These are phyloP conservation scores for Heteromyza rotundicornis DNA, from an alignment of 2,888 invertebrate genomes.

Conservation along the genomic window DNA sequence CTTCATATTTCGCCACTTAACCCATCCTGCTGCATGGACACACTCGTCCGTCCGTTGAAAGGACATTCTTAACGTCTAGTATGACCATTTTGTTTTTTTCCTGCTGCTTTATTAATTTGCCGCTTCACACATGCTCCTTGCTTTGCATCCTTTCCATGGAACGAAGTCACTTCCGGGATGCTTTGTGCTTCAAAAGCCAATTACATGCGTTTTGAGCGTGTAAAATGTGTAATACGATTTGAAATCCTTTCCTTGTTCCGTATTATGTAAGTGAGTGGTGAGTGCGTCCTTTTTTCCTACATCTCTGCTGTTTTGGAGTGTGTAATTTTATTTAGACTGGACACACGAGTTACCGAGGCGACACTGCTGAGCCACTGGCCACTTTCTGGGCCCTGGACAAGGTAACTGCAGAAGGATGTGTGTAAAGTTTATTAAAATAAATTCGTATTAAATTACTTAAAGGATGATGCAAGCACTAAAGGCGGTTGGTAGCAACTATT, in stretches of 20 bases:
- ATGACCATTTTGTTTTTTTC: background rate
- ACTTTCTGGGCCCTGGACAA: no score
- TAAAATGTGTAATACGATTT: constrained; percentile 59
- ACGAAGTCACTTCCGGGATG: no score
- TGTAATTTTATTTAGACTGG: background rate
- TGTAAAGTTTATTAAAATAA: background rate
- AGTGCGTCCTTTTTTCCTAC: background rate
- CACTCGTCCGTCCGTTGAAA: no score
- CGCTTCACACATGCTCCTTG: constrained; percentile 1
- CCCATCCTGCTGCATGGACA: no score
- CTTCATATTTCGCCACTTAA: no score
- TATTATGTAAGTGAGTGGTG: no score
- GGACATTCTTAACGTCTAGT: background rate
- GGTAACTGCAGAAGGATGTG: no score
- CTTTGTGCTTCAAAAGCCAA: constrained; percentile 58
- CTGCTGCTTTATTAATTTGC: background rate
- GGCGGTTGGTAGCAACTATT: background rate
- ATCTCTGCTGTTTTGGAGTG: no score
- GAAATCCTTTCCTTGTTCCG: constrained; percentile 29
- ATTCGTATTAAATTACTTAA: background rate
- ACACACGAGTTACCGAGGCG: background rate
- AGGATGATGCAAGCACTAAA: background rate
- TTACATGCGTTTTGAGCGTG: constrained; percentile 60
- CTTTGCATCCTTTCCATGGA: constrained; percentile 22
- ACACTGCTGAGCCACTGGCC: no score